Percentiles rank a stretch among this genome's conserved stretches.
Evolutionary conservation across 1,140 invertebrate genomes (phyloP).

Genomic region (Pseudomyrmex sp.): DNA sequence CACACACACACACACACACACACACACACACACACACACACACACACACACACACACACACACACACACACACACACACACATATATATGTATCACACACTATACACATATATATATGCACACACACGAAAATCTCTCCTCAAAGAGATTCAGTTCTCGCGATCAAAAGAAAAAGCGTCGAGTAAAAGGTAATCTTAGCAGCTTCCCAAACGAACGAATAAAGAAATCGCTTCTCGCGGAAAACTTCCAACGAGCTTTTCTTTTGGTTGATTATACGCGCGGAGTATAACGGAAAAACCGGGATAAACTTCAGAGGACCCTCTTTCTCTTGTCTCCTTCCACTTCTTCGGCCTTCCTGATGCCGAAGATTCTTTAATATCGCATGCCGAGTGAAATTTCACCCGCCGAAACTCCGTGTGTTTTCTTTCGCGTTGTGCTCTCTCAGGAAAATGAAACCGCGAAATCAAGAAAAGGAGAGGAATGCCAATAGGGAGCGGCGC

Average conservation of each 20-base stretch:
- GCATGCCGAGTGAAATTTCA: conserved; percentile 51
- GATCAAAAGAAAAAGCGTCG: conserved; percentile 23
- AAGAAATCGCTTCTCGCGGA: conserved; percentile 19
- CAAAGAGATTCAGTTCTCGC: not conserved
- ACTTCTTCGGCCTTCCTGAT: not conserved
- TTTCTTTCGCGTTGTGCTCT: conserved; percentile 60
- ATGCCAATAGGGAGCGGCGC: conserved; percentile 58
- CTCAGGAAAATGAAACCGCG: conserved; percentile 79
- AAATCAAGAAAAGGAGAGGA: conserved; percentile 45
- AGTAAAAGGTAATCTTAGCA: conserved; percentile 3
- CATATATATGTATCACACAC: too few species aligned
- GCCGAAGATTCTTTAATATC: conserved; percentile 68
- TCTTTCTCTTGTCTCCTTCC: not conserved
- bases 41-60: too few species aligned
- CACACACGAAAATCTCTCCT: not conserved
- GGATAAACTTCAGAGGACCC: conserved; percentile 36
- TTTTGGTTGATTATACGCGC: conserved; percentile 36
- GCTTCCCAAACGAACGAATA: not conserved
- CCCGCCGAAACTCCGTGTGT: conserved; percentile 57
- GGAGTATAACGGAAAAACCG: conserved; percentile 35
- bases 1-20: too few species aligned
- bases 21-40: too few species aligned
- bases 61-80: too few species aligned
- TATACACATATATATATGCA: too few species aligned
- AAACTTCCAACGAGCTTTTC: conserved; percentile 37